A percentile compares a stretch with the other conserved stretches of the same genome.
phyloP scores from a whole-genome alignment of 2,888 invertebrate species.

The Troilus luridus region DNA sequence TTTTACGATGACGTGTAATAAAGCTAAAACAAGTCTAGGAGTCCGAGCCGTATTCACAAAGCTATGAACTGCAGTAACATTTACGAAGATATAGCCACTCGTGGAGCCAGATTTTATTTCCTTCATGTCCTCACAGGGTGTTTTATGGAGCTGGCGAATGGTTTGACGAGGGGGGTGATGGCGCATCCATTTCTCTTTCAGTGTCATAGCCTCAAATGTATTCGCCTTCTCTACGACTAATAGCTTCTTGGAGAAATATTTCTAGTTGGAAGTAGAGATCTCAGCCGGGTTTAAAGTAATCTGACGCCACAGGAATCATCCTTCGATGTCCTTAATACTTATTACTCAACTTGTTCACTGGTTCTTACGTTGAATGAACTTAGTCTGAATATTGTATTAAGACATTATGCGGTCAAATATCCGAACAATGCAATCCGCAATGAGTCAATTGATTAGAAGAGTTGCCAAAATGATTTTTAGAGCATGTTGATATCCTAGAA shows the following conservation, averaged over 20 bases:
- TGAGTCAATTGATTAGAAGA: too few relatives aligned
- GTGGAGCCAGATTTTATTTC: neutral
- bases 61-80: neutral
- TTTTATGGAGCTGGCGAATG: neutral
- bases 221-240: neutral
- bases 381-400: too few relatives aligned
- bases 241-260: neutral
- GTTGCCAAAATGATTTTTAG: too few relatives aligned
- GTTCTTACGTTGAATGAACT: too few relatives aligned
- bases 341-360: too few relatives aligned
- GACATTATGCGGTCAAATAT: too few relatives aligned
- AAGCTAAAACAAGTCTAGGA: neutral
- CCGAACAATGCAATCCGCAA: too few relatives aligned
- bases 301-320: too few relatives aligned
- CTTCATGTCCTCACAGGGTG: neutral
- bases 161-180: neutral
- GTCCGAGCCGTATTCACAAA: neutral
- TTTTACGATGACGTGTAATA: constrained; percentile 1
- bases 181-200: neutral
- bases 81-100: neutral
- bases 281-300: too few relatives aligned
- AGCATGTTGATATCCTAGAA: too few relatives aligned
- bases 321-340: too few relatives aligned
- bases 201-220: neutral
- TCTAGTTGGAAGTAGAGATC: neutral